A percentile compares a stretch with the other conserved stretches of the same genome.
Evolutionary conservation across 2,888 invertebrate genomes (phyloP).

Genomic region (Caenorhabditis sp.): DNA sequence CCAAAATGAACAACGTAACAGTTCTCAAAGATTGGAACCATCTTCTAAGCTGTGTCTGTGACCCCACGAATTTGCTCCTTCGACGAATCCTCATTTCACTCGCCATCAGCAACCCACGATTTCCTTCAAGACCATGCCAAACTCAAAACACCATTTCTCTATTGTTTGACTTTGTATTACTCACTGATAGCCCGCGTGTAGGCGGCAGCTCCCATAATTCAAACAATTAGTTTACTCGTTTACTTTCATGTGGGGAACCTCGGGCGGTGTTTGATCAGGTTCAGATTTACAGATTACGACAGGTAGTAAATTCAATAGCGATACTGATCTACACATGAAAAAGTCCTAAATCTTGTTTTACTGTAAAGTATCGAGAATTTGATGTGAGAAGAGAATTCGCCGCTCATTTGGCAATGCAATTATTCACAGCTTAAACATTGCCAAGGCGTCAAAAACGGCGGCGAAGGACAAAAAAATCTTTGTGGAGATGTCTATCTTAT

Average conservation of each 20-base stretch:
- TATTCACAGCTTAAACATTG: constrained; percentile 43
- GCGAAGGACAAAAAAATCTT: background rate
- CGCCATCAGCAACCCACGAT: too few species aligned
- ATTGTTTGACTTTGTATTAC: constrained; percentile 30
- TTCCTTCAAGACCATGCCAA: background rate
- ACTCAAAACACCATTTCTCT: background rate
- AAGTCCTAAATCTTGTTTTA: constrained; percentile 47
- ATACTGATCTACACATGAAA: constrained; percentile 27
- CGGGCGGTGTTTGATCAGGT: constrained; percentile 36
- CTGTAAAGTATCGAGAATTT: constrained; percentile 45
- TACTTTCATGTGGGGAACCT: constrained; percentile 11
- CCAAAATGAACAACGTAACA: too few species aligned
- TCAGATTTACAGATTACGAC: constrained; percentile 30
- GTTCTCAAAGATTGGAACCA: too few species aligned
- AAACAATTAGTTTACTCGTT: background rate
- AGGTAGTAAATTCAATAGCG: background rate
- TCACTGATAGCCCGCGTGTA: constrained; percentile 19
- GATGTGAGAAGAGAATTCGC: too few species aligned
- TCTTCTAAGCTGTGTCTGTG: too few species aligned
- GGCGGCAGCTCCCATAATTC: constrained; percentile 9
- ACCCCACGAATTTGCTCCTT: too few species aligned
- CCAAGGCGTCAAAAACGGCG: constrained; percentile 38
- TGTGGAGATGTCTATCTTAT: constrained; percentile 50
- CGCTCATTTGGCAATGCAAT: constrained; percentile 5
- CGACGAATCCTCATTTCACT: too few species aligned